Base-by-base conservation (phyloP, 2,888 invertebrate genomes). In the Trisateles emortualis region DNA sequence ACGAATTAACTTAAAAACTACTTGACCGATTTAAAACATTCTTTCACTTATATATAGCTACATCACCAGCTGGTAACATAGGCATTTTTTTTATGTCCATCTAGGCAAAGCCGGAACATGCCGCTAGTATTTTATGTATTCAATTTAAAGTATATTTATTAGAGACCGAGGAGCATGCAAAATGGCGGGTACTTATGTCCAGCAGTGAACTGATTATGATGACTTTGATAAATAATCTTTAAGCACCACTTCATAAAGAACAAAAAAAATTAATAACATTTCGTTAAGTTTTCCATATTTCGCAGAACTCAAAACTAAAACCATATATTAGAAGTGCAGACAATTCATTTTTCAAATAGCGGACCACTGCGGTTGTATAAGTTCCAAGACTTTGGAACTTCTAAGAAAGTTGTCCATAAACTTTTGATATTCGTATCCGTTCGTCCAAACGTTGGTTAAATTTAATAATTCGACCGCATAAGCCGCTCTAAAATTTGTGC, bases 321-420 rank as follows among this genome's bases (percentile, higher is more conserved):
- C 83, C 85, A 88, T 89, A 89, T 90, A 88, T 88, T 82, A 83
- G 83, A 75, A 87, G 87, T 83, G 87, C 83, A 87, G 90, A 91
- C 91, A 90, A 91, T 90, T 90, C 89, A 91, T 91, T 91, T 91
- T 91, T 90, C 89, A 90, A 87, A 86, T 76, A 78, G 79, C 84
- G 80, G 77, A 76, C 80, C 77, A 59, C 53, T 66, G 75, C 78
- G 79, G 81, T 74, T 63, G 76, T 73, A 51, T 57, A 73, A 87
- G 78, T 84, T 86, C 72, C 72, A 83, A n/a, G 83, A 82, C 82
- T 83, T 77, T 57, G 60, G 59, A 83, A 86, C 78, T 87, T 83
- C 76, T 65, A 57, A 56, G 70, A 70, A 82, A 88, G 78, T 88
- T 86, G 64, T 76, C 71, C 75, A 68, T 67, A 76, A 88, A 90